Evolutionary conservation across 2,113 vertebrate species (phyloP), one percentile per base, ranked within the genome.

Genomic region (Apteryx owenii): DNA sequence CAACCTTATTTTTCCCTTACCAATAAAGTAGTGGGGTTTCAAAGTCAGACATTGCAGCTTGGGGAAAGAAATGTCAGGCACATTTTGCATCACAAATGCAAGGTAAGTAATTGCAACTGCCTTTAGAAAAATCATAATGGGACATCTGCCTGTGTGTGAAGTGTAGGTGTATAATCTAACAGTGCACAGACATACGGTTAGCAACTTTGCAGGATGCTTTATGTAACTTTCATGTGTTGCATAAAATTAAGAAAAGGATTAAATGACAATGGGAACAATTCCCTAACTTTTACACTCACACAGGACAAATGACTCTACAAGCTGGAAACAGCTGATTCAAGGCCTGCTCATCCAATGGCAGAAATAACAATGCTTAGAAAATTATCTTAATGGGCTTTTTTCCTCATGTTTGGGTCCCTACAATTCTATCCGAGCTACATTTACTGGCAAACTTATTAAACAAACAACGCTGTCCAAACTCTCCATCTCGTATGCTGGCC

Each of bases 391-490:
- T 85, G 75, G 13, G 0, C 2, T 88, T 96, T 93, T 91, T 79
- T 0, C 31, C 44, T 88, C 81, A 26, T 82, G 81, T 83, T 85
- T 90, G 31, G 48, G 77, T 85, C 38, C 0, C 66, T 90, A 51
- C n/a, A 86, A 79, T 92, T 94, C 56, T 94, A 64, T n/a, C 88
- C 88, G 78, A 95, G 70, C 51, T 89, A 66, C 90, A 54, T 65
- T 87, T 95, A 81, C 86, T 97, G 86, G 93, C 90, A 97, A 90
- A 70, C 75, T 76, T 93, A 92, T 91, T 93, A 87, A 97, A 95
- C 50, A 96, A 96, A 96, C 95, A 97, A 92, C 50, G 58, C 85
- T 94, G 96, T 85, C 44, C 82, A 81, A 92, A 84, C 72, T 92
- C 86, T 88, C 48, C 70, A 79, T 95, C 81, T 91, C 66, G 40